These are phyloP conservation scores for Cephus spinipes DNA, from an alignment of 2,888 invertebrate species.

Conservation along the genomic window DNA sequence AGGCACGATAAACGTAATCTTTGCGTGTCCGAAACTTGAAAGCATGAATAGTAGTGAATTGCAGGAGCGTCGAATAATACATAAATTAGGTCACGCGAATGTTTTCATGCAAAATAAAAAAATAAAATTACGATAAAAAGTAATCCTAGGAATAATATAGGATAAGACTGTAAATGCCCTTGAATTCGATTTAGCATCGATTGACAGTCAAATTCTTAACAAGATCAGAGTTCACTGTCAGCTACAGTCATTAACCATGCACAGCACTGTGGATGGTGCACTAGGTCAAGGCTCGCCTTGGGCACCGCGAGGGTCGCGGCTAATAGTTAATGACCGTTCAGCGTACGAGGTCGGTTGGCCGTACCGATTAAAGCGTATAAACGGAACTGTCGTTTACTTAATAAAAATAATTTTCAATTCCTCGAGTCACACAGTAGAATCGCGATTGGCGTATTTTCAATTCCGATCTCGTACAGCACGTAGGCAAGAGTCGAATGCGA, in stretches of 20 bases:
- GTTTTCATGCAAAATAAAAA: not conserved
- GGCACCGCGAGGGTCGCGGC: not conserved
- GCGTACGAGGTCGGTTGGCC: not conserved
- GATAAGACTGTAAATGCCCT: not conserved
- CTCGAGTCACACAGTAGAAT: not conserved
- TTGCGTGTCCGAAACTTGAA: not conserved
- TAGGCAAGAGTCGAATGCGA: not conserved
- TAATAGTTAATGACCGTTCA: not conserved
- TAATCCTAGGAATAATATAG: not conserved
- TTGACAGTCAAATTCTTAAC: not conserved
- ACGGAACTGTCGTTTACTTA: not conserved
- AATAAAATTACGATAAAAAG: not conserved
- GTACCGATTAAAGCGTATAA: not conserved
- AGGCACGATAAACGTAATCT: not conserved
- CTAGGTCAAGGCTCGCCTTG: slow-evolving; percentile 12
- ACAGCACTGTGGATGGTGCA: not conserved
- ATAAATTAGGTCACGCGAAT: not conserved
- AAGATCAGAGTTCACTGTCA: not conserved
- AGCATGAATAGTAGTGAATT: not conserved
- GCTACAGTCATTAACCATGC: not conserved
- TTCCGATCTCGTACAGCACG: not conserved
- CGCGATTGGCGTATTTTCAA: not conserved
- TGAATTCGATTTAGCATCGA: not conserved
- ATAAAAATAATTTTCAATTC: not conserved
- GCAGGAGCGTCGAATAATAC: not conserved